These are phyloP conservation scores for Chroicocephalus ridibundus DNA, from an alignment of 2,113 vertebrate genomes.

Conservation along the genomic window DNA sequence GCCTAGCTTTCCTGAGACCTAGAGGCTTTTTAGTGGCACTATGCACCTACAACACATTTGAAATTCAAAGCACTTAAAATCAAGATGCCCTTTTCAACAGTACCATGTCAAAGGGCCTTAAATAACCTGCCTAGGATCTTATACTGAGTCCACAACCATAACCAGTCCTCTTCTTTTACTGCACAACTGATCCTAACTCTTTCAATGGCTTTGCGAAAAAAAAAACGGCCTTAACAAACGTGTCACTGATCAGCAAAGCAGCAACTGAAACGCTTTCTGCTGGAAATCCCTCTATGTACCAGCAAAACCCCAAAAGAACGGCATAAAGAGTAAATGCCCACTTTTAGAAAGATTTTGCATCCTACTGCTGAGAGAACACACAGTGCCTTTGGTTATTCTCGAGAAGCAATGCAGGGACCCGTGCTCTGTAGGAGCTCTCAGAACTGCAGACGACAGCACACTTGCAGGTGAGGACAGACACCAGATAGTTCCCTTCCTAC, in stretches of 20 bases:
- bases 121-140: neutral
- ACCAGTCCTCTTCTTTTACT: neutral
- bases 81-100: neutral
- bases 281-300: neutral
- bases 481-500: neutral
- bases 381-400: neutral
- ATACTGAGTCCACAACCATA: neutral
- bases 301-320: neutral
- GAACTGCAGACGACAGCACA: neutral
- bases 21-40: neutral
- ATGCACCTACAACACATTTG: neutral
- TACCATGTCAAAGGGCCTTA: neutral
- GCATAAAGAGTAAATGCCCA: neutral
- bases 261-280: neutral
- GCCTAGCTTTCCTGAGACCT: neutral
- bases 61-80: neutral
- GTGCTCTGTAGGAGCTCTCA: neutral
- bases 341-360: neutral
- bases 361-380: neutral
- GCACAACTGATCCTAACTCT: neutral
- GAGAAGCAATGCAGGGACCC: neutral
- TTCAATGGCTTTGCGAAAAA: neutral
- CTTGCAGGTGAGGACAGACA: neutral
- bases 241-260: neutral
- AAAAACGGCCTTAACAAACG: neutral